Evolutionary conservation across 2,113 vertebrate species (phyloP).

Genomic region (Perca schrenkii): DNA sequence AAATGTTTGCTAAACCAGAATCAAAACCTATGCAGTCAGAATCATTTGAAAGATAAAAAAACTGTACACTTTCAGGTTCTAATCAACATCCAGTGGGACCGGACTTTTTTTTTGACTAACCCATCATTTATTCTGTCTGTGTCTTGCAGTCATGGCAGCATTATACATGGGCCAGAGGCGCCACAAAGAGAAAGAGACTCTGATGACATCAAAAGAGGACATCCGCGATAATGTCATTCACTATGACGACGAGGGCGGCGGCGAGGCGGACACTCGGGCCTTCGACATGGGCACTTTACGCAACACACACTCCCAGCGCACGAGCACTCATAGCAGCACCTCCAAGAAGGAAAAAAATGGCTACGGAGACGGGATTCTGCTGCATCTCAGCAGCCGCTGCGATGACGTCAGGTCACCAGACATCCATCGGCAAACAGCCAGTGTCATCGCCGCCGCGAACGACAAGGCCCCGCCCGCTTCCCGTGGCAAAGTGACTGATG

Average conservation of each 20-base stretch:
- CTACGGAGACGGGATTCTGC: conserved; percentile 61
- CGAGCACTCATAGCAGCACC: conserved; percentile 21
- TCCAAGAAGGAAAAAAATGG: conserved; percentile 45
- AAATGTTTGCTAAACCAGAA: not conserved
- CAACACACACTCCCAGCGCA: conserved; percentile 80
- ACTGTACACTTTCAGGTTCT: not conserved
- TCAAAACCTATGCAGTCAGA: not conserved
- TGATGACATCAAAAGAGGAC: conserved; percentile 95
- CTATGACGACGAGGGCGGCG: conserved; percentile 97
- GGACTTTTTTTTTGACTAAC: not conserved
- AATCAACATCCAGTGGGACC: not conserved
- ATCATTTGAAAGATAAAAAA: not conserved
- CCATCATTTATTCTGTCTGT: conserved; percentile 13
- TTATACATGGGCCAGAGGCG: conserved; percentile 89
- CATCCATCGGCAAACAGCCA: conserved; percentile 73
- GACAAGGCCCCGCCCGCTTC: not conserved
- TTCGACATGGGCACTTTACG: conserved; percentile 94
- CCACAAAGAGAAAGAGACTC: conserved; percentile 89
- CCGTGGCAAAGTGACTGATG: not conserved
- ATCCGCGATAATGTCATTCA: conserved; percentile 96
- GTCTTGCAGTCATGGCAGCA: conserved; percentile 88
- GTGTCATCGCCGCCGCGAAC: not conserved
- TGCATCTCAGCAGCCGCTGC: conserved; percentile 79
- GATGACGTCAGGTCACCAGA: conserved; percentile 85
- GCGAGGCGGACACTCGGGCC: conserved; percentile 94